Evolutionary conservation across 2,888 invertebrate genomes (phyloP).

Genomic region (Latrodectus hesperus): DNA sequence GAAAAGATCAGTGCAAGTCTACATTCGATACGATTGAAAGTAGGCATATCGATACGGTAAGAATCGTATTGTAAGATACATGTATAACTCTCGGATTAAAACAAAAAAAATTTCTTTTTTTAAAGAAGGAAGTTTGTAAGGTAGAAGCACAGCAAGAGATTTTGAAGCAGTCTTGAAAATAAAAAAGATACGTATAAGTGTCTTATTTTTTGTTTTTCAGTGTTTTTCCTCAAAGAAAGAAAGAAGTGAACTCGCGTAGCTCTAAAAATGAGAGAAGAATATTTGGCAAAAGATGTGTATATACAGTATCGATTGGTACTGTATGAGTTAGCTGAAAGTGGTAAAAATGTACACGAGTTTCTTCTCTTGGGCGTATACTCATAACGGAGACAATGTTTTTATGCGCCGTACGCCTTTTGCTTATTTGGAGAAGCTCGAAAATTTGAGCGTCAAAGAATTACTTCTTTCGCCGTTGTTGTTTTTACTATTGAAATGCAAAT

Average conservation of each 20-base stretch:
- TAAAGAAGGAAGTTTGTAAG: not conserved
- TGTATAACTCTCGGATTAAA: not conserved
- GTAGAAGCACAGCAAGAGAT: not conserved
- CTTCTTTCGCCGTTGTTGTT: no score
- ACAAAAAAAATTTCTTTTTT: not conserved
- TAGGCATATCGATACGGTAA: not conserved
- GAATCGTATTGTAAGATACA: not conserved
- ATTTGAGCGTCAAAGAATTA: no score
- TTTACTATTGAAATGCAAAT: no score
- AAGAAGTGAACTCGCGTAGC: not conserved
- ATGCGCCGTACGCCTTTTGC: no score
- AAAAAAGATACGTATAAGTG: not conserved
- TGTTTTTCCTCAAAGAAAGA: not conserved
- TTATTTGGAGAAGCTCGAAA: no score
- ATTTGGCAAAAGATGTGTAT: not conserved
- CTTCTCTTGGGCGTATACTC: no score
- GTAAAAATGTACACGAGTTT: not conserved
- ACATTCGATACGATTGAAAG: not conserved
- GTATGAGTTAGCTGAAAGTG: not conserved
- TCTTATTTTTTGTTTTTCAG: not conserved
- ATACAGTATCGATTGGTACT: not conserved
- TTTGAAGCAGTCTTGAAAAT: not conserved
- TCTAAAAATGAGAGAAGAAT: not conserved
- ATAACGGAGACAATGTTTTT: no score
- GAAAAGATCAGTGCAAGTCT: not conserved